phyloP scores from a whole-genome alignment of 2,113 vertebrate genomes.

The Reinhardtius hippoglossoides region DNA sequence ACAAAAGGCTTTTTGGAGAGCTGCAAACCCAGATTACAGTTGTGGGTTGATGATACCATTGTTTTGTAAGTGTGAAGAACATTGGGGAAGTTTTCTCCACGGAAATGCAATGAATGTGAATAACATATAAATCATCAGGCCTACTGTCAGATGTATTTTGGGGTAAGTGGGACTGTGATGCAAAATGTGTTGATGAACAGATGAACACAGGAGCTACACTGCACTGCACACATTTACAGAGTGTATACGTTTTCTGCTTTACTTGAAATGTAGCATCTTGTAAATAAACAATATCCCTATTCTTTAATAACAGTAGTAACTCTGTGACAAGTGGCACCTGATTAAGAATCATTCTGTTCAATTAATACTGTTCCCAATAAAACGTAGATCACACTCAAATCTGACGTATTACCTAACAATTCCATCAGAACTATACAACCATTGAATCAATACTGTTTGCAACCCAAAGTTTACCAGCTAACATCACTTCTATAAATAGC shows the following conservation, averaged over 20 bases:
- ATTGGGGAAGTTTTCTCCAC: neutral
- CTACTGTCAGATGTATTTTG: no score
- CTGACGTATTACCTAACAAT: neutral
- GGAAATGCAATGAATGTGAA: neutral
- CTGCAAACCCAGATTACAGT: constrained; percentile 20
- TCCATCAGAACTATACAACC: no score
- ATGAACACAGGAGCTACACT: neutral
- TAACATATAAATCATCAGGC: neutral
- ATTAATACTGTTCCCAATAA: no score
- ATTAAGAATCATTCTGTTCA: no score
- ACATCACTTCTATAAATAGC: neutral
- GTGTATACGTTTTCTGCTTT: no score
- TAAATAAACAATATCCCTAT: no score
- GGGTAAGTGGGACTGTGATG: neutral
- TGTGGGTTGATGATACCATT: neutral
- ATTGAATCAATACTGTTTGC: neutral
- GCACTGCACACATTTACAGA: neutral
- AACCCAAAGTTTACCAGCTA: neutral
- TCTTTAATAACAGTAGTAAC: no score
- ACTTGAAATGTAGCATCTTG: no score
- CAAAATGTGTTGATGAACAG: neutral
- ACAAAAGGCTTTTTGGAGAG: constrained; percentile 16
- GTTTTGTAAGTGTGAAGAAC: neutral
- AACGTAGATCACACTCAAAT: no score
- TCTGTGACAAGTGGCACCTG: no score